Conservation (phyloP, 2,888 invertebrate species). For the Parochlus steinenii region DNA sequence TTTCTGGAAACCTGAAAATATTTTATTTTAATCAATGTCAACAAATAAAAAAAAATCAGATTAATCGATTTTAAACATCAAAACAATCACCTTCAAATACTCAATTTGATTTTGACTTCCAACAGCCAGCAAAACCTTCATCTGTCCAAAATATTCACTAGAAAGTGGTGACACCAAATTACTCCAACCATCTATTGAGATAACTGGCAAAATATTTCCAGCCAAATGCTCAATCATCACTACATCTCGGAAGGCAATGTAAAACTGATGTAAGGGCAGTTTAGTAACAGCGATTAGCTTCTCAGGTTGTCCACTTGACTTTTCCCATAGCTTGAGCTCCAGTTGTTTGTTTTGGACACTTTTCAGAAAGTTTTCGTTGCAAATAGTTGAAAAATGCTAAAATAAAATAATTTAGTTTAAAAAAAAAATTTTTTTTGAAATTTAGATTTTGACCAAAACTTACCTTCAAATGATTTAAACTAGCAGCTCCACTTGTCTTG, state of each 20-base stretch:
- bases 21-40: too few relatives aligned
- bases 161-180: slow-evolving; percentile 25
- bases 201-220: slow-evolving; percentile 38
- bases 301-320: slow-evolving; percentile 23
- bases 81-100: slow-evolving; percentile 34
- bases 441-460: background rate
- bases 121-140: slow-evolving; percentile 38
- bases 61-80: too few relatives aligned
- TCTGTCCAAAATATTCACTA: slow-evolving; percentile 33
- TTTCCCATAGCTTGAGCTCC: slow-evolving; percentile 36
- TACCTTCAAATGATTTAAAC: slow-evolving; percentile 24
- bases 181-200: slow-evolving; percentile 40
- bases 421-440: slow-evolving; percentile 10
- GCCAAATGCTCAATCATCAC: slow-evolving; percentile 35
- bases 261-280: slow-evolving; percentile 41
- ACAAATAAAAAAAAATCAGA: too few relatives aligned
- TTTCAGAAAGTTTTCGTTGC: slow-evolving; percentile 35
- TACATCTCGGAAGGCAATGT: slow-evolving; percentile 39
- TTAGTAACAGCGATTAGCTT: slow-evolving; percentile 34
- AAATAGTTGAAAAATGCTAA: slow-evolving; percentile 37
- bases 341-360: slow-evolving; percentile 38
- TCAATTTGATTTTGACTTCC: slow-evolving; percentile 42
- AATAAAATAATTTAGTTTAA: slow-evolving; percentile 5
- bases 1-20: too few relatives aligned
- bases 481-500: slow-evolving; percentile 15